These are phyloP conservation scores for Serrognathus titanus DNA, from an alignment of 2,888 invertebrate species.

Conservation along the genomic window DNA sequence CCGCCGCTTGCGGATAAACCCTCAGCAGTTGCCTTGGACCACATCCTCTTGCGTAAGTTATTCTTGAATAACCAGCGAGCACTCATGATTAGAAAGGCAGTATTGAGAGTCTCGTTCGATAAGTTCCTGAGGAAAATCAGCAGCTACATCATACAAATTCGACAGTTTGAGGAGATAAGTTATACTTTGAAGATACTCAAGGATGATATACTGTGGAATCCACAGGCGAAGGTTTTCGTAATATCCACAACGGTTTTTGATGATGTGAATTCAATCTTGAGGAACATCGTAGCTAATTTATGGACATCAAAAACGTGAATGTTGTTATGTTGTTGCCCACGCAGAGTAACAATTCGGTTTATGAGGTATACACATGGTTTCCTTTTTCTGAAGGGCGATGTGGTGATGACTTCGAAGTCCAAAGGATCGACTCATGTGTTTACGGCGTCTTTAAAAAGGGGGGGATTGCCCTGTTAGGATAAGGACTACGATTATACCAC, in stretches of 20 bases:
- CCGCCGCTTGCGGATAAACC: not conserved
- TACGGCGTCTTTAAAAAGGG: constrained; percentile 24
- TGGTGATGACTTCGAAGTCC: constrained; percentile 23
- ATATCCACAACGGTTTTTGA: constrained; percentile 27
- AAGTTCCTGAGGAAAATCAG: constrained; percentile 14
- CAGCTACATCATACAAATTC: constrained; percentile 26
- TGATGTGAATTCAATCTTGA: constrained; percentile 19
- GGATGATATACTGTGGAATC: constrained; percentile 25
- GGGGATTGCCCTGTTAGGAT: constrained; percentile 37
- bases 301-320: constrained; percentile 29
- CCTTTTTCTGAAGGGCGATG: constrained; percentile 34
- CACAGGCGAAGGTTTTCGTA: constrained; percentile 29
- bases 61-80: constrained; percentile 19
- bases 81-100: constrained; percentile 23
- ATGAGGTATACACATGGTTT: constrained; percentile 34
- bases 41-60: constrained; percentile 24
- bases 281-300: constrained; percentile 24
- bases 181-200: constrained; percentile 18
- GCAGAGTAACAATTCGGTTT: constrained; percentile 18
- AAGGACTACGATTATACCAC: constrained; percentile 37
- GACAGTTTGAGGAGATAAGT: constrained; percentile 17
- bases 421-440: constrained; percentile 28
- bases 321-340: constrained; percentile 32
- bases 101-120: not conserved
- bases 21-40: constrained; percentile 19